Evolutionary conservation across 2,797 vertebrate species (phyloP).

Genomic region (Pteronotus mesoamericanus): DNA sequence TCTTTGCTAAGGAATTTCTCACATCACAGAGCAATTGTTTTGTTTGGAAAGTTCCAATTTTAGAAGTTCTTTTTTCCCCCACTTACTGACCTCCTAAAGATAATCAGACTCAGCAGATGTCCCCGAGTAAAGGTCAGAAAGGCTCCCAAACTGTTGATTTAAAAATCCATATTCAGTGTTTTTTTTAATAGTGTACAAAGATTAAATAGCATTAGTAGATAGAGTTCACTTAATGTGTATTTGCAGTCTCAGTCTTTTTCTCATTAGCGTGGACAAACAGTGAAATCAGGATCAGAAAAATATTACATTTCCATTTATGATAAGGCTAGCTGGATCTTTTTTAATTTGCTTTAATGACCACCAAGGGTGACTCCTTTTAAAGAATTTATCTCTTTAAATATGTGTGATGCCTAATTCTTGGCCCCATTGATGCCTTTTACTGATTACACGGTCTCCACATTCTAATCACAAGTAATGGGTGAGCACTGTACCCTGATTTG

Average conservation of each 20-base stretch:
- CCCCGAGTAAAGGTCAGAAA: background rate
- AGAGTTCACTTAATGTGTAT: background rate
- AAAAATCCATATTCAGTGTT: background rate
- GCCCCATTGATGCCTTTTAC: background rate
- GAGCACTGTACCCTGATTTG: background rate
- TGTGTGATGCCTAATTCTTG: background rate
- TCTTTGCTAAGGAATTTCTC: constrained; percentile 33
- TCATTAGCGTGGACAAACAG: background rate
- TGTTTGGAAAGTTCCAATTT: constrained; percentile 36
- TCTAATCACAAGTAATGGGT: background rate
- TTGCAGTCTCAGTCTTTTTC: background rate
- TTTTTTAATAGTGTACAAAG: background rate
- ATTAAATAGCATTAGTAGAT: background rate
- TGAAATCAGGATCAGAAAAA: constrained; percentile 33
- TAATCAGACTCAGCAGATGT: background rate
- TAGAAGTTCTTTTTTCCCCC: background rate
- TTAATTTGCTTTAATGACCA: constrained; percentile 16
- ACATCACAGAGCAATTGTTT: constrained; percentile 14
- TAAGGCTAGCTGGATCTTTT: constrained; percentile 18
- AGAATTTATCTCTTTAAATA: constrained; percentile 34
- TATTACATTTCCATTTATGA: background rate
- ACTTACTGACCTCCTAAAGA: constrained; percentile 15
- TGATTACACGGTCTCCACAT: background rate
- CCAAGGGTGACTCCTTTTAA: background rate
- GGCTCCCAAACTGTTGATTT: background rate